A percentile compares a stretch with the other conserved stretches of the same genome.
These are phyloP conservation scores for Nomada goodeniana DNA, from an alignment of 2,888 invertebrate genomes.

Conservation along the genomic window DNA sequence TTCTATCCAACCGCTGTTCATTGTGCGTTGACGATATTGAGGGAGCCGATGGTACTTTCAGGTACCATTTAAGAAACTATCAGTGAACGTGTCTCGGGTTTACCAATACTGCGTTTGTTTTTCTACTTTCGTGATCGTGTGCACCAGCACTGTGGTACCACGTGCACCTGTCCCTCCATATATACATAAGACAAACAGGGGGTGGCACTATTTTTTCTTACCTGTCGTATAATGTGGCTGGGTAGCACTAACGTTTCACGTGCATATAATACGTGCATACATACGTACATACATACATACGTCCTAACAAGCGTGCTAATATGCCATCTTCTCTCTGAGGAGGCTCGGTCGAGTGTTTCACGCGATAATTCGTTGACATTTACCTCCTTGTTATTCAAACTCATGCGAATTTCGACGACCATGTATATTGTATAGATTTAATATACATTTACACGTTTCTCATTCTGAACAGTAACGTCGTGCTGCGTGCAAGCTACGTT, in stretches of 20 bases:
- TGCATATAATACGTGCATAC: no score
- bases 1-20: constrained; percentile 51
- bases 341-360: neutral
- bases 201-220: constrained; percentile 66
- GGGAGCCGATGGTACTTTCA: constrained; percentile 37
- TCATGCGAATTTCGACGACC: constrained; percentile 9
- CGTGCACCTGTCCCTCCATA: constrained; percentile 49
- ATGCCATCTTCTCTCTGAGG: constrained; percentile 36
- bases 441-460: constrained; percentile 22
- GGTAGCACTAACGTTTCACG: constrained; percentile 52
- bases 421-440: constrained; percentile 26
- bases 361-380: constrained; percentile 6
- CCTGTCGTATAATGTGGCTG: constrained; percentile 49
- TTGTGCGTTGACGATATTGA: constrained; percentile 56
- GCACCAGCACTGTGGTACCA: constrained; percentile 35
- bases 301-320: constrained; percentile 53
- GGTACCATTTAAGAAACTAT: constrained; percentile 20
- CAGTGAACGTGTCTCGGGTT: constrained; percentile 26
- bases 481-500: constrained; percentile 3
- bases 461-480: constrained; percentile 18
- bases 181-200: constrained; percentile 52
- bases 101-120: constrained; percentile 26
- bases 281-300: neutral
- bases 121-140: constrained; percentile 36
- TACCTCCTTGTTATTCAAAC: constrained; percentile 10